phyloP scores from a whole-genome alignment of 2,113 vertebrate species.

The Cebus imitator region DNA sequence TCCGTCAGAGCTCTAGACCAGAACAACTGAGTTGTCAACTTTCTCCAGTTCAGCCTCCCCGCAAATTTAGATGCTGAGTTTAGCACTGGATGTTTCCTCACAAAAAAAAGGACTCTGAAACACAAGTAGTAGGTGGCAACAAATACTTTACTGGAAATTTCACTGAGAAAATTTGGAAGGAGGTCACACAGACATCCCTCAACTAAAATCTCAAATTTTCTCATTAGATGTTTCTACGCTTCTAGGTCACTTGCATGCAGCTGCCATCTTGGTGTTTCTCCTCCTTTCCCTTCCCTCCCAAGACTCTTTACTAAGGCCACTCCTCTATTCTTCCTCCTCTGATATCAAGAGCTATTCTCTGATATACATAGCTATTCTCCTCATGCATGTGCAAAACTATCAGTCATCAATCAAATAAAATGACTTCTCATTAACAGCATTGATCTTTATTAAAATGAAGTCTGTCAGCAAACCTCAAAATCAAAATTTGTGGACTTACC shows the following conservation, averaged over 20 bases:
- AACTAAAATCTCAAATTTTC: neutral
- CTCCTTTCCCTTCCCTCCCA: neutral
- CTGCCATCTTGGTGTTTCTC: neutral
- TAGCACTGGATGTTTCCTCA: neutral
- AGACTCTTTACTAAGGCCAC: neutral
- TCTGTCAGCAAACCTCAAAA: neutral
- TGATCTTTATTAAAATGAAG: neutral
- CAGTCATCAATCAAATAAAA: neutral
- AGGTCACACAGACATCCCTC: neutral
- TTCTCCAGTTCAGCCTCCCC: neutral
- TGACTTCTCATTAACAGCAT: neutral
- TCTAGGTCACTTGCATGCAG: neutral
- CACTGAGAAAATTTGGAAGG: neutral
- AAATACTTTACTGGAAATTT: neutral
- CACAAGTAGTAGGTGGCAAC: neutral
- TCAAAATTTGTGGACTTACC: neutral
- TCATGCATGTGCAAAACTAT: neutral
- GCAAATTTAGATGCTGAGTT: neutral
- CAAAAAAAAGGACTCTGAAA: neutral
- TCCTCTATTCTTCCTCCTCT: neutral
- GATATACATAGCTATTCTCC: neutral
- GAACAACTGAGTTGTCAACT: neutral
- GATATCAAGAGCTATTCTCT: too few species aligned
- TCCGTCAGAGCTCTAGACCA: neutral
- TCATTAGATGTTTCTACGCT: neutral